Percentiles rank a stretch among this genome's conserved stretches.
phyloP scores from a whole-genome alignment of 2,113 vertebrate species.

The Eidolon helvum region DNA sequence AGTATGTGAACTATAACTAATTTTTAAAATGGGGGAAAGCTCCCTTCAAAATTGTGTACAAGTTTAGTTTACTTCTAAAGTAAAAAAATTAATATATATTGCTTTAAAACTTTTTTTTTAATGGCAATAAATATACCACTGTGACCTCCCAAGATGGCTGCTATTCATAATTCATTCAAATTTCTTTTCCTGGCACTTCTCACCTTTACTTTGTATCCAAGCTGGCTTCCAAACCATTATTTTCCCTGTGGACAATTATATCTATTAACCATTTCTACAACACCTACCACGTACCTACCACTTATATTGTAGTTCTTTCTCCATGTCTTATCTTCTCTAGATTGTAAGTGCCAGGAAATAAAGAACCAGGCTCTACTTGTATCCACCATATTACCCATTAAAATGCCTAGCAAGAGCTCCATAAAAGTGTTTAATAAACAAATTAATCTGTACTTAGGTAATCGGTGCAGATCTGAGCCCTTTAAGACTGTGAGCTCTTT shows the following conservation, averaged over 20 bases:
- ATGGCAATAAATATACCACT: not conserved
- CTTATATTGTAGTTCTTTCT: not conserved
- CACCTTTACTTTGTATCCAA: not conserved
- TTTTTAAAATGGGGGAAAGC: not conserved
- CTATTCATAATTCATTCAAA: not conserved
- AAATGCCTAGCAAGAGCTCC: not conserved
- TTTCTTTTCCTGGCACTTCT: not conserved
- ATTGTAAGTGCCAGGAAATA: not conserved
- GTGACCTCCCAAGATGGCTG: not conserved
- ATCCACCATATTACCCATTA: not conserved
- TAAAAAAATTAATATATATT: not conserved
- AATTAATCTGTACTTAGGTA: not conserved
- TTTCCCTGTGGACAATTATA: not conserved
- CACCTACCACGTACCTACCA: not conserved
- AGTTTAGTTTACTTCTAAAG: conserved; percentile 1
- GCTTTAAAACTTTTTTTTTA: not conserved
- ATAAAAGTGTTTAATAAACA: not conserved
- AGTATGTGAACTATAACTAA: not conserved
- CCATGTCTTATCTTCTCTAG: not conserved
- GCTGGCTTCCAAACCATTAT: not conserved
- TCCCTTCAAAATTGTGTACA: not conserved
- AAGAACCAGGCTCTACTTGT: not conserved
- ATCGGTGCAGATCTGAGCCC: not conserved
- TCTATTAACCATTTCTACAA: not conserved
- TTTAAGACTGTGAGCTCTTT: not conserved